Evolutionary conservation across 23 tunicate species (phyloP).

Genomic region (Ciona savignyi): DNA sequence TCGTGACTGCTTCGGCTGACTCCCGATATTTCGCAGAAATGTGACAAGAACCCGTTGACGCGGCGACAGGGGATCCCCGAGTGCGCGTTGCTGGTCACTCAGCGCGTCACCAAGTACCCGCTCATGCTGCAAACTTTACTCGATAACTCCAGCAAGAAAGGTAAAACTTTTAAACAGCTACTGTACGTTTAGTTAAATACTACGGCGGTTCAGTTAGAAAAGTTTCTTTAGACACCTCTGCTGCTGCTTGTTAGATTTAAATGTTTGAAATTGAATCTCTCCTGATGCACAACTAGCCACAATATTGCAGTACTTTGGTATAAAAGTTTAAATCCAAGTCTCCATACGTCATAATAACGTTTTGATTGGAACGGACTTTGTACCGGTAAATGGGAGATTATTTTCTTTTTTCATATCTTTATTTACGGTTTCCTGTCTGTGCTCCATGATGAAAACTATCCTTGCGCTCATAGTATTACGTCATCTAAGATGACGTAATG

Average conservation of each 20-base stretch:
- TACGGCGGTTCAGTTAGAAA: background rate
- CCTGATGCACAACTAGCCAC: too few relatives aligned
- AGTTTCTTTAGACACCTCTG: too few relatives aligned
- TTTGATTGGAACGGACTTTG: background rate
- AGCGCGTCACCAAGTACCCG: slow-evolving; percentile 94
- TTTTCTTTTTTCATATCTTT: background rate
- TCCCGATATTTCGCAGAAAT: slow-evolving; percentile 34
- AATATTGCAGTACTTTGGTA: too few relatives aligned
- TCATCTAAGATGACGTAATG: slow-evolving; percentile 20
- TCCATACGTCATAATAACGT: background rate
- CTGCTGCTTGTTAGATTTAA: too few relatives aligned
- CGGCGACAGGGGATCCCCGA: slow-evolving; percentile 74
- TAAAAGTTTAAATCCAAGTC: too few relatives aligned
- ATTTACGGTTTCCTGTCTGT: background rate
- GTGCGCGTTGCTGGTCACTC: slow-evolving; percentile 82
- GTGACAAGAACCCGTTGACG: slow-evolving; percentile 54
- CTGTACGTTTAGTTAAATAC: too few relatives aligned
- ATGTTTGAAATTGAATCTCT: too few relatives aligned
- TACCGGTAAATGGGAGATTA: background rate
- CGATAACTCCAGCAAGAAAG: slow-evolving; percentile 68
- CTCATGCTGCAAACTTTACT: slow-evolving; percentile 72
- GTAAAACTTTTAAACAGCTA: too few relatives aligned
- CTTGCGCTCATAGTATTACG: slow-evolving; percentile 65
- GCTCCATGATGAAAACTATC: slow-evolving; percentile 38
- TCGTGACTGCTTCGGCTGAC: too few relatives aligned